A percentile compares a stretch with the other conserved stretches of the same genome.
Evolutionary conservation across 2,113 vertebrate species (phyloP).

Genomic region (Cygnus buccinator): DNA sequence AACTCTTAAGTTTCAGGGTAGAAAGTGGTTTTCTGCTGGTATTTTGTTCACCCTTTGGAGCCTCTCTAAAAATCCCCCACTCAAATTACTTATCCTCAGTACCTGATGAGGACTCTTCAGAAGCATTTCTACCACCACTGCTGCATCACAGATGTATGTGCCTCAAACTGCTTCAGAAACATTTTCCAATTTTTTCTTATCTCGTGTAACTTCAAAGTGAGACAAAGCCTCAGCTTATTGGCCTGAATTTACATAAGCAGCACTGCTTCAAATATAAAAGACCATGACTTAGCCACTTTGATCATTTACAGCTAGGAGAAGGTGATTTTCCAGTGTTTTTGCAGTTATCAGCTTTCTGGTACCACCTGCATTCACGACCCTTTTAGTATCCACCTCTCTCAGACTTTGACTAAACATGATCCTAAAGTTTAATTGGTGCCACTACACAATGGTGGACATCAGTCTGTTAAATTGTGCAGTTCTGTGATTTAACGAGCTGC

Average conservation of each 20-base stretch:
- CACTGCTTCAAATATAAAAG: neutral
- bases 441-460: fast-evolving
- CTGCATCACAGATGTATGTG: neutral
- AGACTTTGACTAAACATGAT: neutral
- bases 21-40: neutral
- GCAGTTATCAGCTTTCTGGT: neutral
- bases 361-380: neutral
- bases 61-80: neutral
- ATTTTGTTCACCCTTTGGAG: neutral
- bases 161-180: neutral
- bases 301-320: neutral
- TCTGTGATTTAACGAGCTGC: neutral
- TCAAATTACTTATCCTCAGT: neutral
- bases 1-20: neutral
- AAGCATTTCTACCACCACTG: neutral
- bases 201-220: neutral
- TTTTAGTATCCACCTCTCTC: neutral
- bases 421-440: neutral
- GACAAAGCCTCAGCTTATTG: neutral
- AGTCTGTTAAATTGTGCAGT: neutral
- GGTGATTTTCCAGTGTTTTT: neutral
- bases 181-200: neutral
- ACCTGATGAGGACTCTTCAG: neutral
- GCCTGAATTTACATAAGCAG: neutral
- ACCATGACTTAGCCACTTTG: neutral